A percentile compares a stretch with the other conserved stretches of the same genome.
phyloP scores from a whole-genome alignment of 2,113 vertebrate species.

The Plotosus lineatus region DNA sequence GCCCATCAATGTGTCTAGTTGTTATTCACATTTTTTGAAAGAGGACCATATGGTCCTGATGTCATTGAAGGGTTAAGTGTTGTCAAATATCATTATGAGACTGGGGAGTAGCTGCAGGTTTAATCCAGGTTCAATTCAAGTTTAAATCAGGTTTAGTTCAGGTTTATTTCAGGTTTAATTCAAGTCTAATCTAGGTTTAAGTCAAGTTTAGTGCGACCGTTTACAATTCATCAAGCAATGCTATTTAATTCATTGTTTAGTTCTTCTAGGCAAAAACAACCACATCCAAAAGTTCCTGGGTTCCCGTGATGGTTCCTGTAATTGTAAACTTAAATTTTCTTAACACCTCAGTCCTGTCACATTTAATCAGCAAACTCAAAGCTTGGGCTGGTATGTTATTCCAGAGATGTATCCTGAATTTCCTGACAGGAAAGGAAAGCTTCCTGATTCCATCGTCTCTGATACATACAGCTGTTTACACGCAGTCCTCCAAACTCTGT shows the following conservation, averaged over 20 bases:
- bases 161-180: neutral
- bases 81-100: neutral
- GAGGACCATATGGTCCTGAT: too few relatives aligned
- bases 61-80: too few relatives aligned
- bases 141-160: too few relatives aligned
- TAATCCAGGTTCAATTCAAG: neutral
- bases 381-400: neutral
- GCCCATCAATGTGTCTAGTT: too few relatives aligned
- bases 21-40: too few relatives aligned
- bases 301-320: neutral
- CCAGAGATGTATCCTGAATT: neutral
- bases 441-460: neutral
- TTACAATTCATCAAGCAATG: neutral
- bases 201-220: neutral
- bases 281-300: neutral
- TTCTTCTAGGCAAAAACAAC: neutral
- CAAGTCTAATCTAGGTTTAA: too few relatives aligned
- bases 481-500: neutral
- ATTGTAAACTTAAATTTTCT: too few relatives aligned
- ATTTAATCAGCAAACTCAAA: neutral
- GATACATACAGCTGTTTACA: neutral
- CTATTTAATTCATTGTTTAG: neutral
- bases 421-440: neutral
- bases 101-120: neutral
- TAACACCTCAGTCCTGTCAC: neutral